Evolutionary conservation across 2,888 invertebrate genomes (phyloP).

Genomic region (Smittia sp.): DNA sequence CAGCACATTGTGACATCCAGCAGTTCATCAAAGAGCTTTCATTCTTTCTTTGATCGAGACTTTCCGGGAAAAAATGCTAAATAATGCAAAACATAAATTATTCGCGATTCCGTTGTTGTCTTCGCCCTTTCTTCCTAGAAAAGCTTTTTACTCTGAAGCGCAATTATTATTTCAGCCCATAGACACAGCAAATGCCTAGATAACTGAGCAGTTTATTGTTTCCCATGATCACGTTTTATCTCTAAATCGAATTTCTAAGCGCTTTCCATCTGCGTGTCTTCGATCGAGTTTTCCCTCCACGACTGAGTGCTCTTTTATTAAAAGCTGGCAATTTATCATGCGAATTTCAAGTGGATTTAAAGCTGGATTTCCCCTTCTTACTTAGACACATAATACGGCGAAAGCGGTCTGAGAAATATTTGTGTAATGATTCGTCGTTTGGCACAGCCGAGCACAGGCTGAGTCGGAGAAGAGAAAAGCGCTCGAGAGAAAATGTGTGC

Average conservation of each 20-base stretch:
- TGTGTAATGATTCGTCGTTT: conserved; percentile 8
- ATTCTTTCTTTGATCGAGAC: no score
- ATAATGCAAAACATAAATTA: conserved; percentile 26
- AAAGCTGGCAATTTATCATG: neutral
- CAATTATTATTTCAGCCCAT: no score
- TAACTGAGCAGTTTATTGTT: no score
- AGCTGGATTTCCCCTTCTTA: neutral
- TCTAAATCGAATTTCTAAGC: no score
- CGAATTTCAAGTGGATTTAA: conserved; percentile 2
- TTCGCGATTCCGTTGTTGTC: neutral
- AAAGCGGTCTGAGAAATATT: neutral
- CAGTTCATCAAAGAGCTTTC: no score
- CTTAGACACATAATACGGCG: neutral
- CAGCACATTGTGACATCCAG: no score
- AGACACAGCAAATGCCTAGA: no score
- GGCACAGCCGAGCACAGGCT: neutral
- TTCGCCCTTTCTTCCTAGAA: neutral
- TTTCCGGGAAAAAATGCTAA: neutral
- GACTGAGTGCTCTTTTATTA: neutral
- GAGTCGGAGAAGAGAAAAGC: neutral
- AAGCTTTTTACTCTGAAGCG: no score
- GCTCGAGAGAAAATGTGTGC: neutral
- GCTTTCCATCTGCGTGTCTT: no score
- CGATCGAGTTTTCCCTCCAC: no score
- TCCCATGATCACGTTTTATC: no score